phyloP scores from a whole-genome alignment of 2,888 invertebrate genomes.

The Caenorhabditis sulstoni region DNA sequence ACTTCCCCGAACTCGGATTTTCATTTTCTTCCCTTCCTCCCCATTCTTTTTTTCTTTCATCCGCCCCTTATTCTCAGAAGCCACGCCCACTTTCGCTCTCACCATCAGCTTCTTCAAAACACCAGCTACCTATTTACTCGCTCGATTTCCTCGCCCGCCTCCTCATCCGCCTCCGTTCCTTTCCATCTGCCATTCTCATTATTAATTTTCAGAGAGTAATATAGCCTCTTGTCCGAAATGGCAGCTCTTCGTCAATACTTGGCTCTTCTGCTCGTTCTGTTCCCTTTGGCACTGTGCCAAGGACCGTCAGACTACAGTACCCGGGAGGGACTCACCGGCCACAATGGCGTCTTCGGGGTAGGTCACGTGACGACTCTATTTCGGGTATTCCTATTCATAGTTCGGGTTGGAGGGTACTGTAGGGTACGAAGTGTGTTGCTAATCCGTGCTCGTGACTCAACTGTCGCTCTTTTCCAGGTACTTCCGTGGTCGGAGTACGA shows the following conservation, averaged over 20 bases:
- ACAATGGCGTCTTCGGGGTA: slow-evolving; percentile 53
- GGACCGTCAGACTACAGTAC: slow-evolving; percentile 38
- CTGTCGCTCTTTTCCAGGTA: no score
- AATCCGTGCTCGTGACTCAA: no score
- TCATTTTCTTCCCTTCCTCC: not conserved
- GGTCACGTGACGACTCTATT: slow-evolving; percentile 1
- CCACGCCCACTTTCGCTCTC: slow-evolving; percentile 20
- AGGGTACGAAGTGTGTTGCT: no score
- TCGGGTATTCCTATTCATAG: not conserved
- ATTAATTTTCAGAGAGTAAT: slow-evolving; percentile 25
- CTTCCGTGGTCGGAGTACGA: slow-evolving; percentile 52
- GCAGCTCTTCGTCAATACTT: slow-evolving; percentile 19
- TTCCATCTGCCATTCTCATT: slow-evolving; percentile 1
- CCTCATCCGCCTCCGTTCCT: slow-evolving; percentile 3
- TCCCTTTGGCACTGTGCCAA: slow-evolving; percentile 15
- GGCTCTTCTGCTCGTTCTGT: slow-evolving; percentile 20
- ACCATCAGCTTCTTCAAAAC: slow-evolving; percentile 26
- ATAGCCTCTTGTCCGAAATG: slow-evolving; percentile 14
- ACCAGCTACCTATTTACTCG: slow-evolving; percentile 39
- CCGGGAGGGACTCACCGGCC: slow-evolving; percentile 47
- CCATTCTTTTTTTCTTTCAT: slow-evolving; percentile 3
- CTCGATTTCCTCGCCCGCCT: slow-evolving; percentile 28
- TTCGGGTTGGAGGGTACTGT: not conserved
- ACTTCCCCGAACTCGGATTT: slow-evolving; percentile 4
- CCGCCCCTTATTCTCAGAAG: not conserved